These are phyloP conservation scores for Danaus plexippus DNA, from an alignment of 1,140 invertebrate species.

Conservation along the genomic window DNA sequence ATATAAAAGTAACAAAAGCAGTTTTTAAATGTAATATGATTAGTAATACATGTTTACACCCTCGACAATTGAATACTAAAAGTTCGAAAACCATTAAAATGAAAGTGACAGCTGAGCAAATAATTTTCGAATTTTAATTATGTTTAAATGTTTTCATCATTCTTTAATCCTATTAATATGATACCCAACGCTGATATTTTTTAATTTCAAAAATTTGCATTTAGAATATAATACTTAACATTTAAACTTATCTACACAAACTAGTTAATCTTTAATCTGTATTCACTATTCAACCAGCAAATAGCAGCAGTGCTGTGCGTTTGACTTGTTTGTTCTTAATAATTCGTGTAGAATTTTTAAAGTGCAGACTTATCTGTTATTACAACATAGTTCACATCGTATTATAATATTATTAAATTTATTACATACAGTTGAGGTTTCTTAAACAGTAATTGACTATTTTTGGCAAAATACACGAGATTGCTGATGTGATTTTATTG, in stretches of 20 bases:
- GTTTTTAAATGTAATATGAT: slow-evolving; percentile 26
- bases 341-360: slow-evolving; percentile 8
- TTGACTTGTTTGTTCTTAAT: slow-evolving; percentile 32
- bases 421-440: too few relatives aligned
- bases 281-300: slow-evolving; percentile 1
- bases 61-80: slow-evolving; percentile 24
- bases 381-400: too few relatives aligned
- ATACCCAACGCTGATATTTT: too few relatives aligned
- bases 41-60: slow-evolving; percentile 53
- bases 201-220: too few relatives aligned
- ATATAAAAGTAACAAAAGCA: slow-evolving; percentile 41
- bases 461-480: too few relatives aligned
- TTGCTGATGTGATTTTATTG: slow-evolving; percentile 67
- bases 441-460: too few relatives aligned
- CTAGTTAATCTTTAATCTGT: slow-evolving; percentile 3
- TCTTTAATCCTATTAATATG: too few relatives aligned
- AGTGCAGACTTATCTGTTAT: too few relatives aligned
- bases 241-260: too few relatives aligned
- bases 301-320: slow-evolving; percentile 21
- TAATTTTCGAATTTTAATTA: slow-evolving; percentile 1
- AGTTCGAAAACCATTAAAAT: slow-evolving; percentile 19
- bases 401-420: too few relatives aligned
- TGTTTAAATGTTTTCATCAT: not conserved
- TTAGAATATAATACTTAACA: too few relatives aligned
- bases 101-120: slow-evolving; percentile 1